Base-by-base conservation (phyloP, 2,888 invertebrate genomes). In the Xylocampa areola region DNA sequence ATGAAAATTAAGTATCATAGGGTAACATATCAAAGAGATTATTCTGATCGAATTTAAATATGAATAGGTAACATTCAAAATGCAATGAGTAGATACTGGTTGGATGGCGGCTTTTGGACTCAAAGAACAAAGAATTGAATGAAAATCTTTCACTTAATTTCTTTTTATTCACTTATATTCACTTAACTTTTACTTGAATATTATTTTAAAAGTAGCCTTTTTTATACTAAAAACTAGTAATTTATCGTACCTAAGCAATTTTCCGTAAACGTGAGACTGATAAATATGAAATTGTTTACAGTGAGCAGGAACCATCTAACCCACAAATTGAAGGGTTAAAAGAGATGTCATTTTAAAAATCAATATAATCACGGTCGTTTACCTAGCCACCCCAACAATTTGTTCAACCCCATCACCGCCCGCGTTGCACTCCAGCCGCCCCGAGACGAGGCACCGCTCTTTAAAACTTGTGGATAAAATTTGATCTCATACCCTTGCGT, bases 361-460 rank as follows among this genome's bases (percentile, higher is more conserved):
- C 91, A 89, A 93, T 91, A 91, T 84, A 91, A 91, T 91, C 89
- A 87, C 88, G 85, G 86, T 85, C 88, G 87, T 89, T 91, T 90
- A 89, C 87, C 86, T 85, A 87, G 80, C 84, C 87, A 85, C 92
- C 91, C 92, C 79, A 80, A 85, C 90, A 88, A 91, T 90, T 89
- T 90, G 89, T 88, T 76, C 82, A 84, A 89, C 90, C 90, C 92
- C 90, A 87, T 89, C 86, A 33, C 37, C 39, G 75, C 33, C 49
- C 69, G 81, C 80, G 81, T 76, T 78, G 83, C 81, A 79, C 85
- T 83, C 79, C 71, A 84, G 75, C 71, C 72, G 77, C 73, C 72
- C 74, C 79, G 79, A 79, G 77, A 74, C 80, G 73, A 76, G 86
- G 84, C 81, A 79, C 80, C 81, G 84, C 87, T 88, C 83, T 91